These are phyloP conservation scores for Euthynnus affinis DNA, from an alignment of 2,797 vertebrate genomes.

Conservation along the genomic window DNA sequence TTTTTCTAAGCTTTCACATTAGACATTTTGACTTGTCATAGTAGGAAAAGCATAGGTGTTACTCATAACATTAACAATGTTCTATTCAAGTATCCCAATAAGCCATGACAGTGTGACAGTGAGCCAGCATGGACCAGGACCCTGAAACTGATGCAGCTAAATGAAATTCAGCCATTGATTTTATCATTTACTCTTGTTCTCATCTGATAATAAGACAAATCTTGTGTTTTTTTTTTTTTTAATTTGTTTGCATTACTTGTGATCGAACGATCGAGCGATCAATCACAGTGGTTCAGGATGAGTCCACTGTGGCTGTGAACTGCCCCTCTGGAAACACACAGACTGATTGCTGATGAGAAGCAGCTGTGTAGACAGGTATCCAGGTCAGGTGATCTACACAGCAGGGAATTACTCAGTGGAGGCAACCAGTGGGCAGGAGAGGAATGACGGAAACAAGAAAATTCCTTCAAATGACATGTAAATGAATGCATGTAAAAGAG, in stretches of 20 bases:
- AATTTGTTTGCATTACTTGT: background rate
- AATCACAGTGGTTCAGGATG: background rate
- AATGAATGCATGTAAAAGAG: too few relatives aligned
- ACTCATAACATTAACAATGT: too few relatives aligned
- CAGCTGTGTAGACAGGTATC: slow-evolving; percentile 2
- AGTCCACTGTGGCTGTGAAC: background rate
- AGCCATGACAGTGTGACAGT: too few relatives aligned
- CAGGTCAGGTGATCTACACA: slow-evolving; percentile 8
- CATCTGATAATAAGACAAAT: background rate
- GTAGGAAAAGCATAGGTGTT: too few relatives aligned
- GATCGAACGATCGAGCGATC: background rate
- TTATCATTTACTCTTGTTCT: background rate
- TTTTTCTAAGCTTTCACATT: too few relatives aligned
- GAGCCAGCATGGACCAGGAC: background rate
- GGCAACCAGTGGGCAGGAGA: slow-evolving; percentile 1
- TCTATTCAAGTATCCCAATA: too few relatives aligned
- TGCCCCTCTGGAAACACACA: background rate
- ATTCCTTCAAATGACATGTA: background rate
- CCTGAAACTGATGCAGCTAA: background rate
- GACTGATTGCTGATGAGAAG: slow-evolving; percentile 5
- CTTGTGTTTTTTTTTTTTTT: background rate
- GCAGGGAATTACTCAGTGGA: slow-evolving; percentile 7
- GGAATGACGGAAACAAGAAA: background rate
- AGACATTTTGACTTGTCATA: too few relatives aligned
- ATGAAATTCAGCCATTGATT: background rate